phyloP scores from a whole-genome alignment of 2,113 vertebrate genomes.

The Malurus alboscapulatus region DNA sequence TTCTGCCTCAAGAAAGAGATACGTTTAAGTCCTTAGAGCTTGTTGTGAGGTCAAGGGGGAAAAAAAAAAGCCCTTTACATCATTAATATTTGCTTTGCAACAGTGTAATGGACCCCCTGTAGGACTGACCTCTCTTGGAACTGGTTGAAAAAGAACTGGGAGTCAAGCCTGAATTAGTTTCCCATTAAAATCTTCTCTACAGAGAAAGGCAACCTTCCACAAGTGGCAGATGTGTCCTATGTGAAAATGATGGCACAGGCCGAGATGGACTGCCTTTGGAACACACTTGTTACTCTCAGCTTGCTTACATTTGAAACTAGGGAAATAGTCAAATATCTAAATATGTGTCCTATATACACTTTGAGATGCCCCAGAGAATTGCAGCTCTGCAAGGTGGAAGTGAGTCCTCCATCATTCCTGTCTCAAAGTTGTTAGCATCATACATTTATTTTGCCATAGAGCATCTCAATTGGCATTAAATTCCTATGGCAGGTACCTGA shows the following conservation, averaged over 20 bases:
- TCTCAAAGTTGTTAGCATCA: neutral
- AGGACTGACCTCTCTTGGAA: neutral
- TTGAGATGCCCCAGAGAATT: neutral
- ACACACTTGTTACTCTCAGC: neutral
- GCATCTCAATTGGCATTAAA: neutral
- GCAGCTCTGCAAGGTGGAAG: neutral
- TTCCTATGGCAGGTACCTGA: neutral
- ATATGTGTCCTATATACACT: neutral
- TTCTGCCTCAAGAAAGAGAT: neutral
- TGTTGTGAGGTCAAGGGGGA: neutral
- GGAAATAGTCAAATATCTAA: neutral
- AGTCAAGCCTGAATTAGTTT: neutral
- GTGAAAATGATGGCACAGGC: neutral
- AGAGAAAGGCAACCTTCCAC: neutral
- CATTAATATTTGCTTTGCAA: neutral
- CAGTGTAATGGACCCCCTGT: accelerated
- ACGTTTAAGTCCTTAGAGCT: neutral
- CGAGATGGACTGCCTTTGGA: neutral
- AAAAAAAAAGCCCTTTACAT: neutral
- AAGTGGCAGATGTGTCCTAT: neutral
- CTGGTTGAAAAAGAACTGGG: neutral
- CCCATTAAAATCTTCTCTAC: neutral
- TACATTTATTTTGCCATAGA: neutral
- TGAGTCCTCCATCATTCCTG: neutral
- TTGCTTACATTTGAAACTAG: neutral